Conservation (phyloP, 1,140 invertebrate species). For the Telenomus remus region DNA sequence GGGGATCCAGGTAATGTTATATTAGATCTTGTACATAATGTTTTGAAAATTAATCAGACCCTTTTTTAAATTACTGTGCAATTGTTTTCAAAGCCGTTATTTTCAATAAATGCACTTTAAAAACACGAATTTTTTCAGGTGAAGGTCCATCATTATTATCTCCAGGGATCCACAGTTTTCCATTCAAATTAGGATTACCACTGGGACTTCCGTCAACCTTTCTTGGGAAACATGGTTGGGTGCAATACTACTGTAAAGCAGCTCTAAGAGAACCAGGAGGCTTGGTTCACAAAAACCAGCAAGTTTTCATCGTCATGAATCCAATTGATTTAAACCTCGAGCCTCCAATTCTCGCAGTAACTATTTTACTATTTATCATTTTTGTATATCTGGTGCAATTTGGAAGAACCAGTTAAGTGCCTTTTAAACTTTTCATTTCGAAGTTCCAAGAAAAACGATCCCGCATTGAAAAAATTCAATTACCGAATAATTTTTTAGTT, state of each 20-base stretch:
- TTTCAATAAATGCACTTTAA: neutral
- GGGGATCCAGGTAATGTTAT: slow-evolving; percentile 86
- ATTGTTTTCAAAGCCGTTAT: too few species aligned
- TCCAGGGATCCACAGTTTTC: slow-evolving; percentile 95
- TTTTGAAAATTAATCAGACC: slow-evolving; percentile 19
- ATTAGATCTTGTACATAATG: slow-evolving; percentile 18
- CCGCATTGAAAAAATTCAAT: too few species aligned
- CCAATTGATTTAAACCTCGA: slow-evolving; percentile 95
- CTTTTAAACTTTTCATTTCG: too few species aligned
- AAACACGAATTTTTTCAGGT: slow-evolving; percentile 70
- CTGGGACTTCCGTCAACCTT: slow-evolving; percentile 94
- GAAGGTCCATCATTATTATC: slow-evolving; percentile 89
- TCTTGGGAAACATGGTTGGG: slow-evolving; percentile 95
- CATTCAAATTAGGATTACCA: slow-evolving; percentile 93
- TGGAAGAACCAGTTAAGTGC: too few species aligned
- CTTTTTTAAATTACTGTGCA: too few species aligned
- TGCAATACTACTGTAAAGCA: slow-evolving; percentile 95
- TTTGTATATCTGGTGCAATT: too few species aligned
- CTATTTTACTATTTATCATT: too few species aligned
- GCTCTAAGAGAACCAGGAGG: slow-evolving; percentile 92
- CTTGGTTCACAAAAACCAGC: slow-evolving; percentile 95
- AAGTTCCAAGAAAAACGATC: too few species aligned
- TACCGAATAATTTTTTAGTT: too few species aligned
- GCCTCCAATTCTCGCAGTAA: slow-evolving; percentile 89
- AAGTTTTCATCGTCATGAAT: slow-evolving; percentile 97